Percentiles rank a stretch among this genome's conserved stretches.
Conservation (phyloP, 2,797 vertebrate genomes). For the Selene dorsalis region DNA sequence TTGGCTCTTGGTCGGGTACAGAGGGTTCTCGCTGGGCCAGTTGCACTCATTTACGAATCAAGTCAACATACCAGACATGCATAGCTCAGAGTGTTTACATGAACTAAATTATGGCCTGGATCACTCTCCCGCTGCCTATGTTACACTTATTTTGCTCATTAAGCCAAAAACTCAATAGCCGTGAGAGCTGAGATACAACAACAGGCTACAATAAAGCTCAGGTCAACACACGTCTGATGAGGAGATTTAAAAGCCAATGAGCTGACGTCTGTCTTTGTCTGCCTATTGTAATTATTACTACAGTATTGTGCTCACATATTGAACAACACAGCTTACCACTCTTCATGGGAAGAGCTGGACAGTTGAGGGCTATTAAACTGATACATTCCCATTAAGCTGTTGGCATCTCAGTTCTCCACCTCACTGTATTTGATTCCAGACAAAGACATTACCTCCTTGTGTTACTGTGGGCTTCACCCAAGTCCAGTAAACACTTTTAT, state of each 20-base stretch:
- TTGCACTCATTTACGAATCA: background rate
- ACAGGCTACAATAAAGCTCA: background rate
- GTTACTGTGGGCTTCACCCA: conserved; percentile 59
- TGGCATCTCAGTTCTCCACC: conserved; percentile 43
- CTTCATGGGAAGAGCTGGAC: conserved; percentile 13
- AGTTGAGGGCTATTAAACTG: conserved; percentile 48
- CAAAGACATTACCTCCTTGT: conserved; percentile 56
- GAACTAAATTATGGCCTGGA: conserved; percentile 18
- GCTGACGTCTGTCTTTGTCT: background rate
- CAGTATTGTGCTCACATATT: conserved; percentile 1
- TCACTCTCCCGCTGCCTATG: conserved; percentile 2
- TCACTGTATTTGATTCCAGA: conserved; percentile 58
- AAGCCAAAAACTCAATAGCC: conserved; percentile 6
- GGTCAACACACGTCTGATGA: background rate
- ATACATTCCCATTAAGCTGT: conserved; percentile 53
- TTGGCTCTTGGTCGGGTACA: background rate
- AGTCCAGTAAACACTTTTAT: conserved; percentile 65
- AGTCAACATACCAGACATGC: background rate
- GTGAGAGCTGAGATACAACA: background rate
- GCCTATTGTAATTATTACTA: conserved; percentile 3
- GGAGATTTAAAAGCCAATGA: background rate
- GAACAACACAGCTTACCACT: conserved; percentile 18
- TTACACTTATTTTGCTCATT: conserved; percentile 27
- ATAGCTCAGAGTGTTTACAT: background rate
- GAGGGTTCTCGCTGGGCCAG: background rate